phyloP scores from a whole-genome alignment of 2,888 invertebrate genomes.

The Carcina quercana region DNA sequence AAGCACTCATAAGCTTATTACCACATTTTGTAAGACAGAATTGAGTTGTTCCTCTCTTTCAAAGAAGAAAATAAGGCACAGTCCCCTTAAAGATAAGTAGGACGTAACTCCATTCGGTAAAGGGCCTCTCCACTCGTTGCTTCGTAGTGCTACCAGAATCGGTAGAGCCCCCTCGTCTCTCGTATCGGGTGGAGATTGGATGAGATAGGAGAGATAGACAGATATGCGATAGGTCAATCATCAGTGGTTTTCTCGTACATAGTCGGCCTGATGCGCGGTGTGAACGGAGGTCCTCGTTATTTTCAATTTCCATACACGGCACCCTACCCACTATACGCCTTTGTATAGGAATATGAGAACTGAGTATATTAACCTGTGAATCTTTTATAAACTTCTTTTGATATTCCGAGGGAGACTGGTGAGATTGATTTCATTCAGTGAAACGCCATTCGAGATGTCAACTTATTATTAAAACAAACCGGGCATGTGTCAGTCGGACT shows the following conservation, averaged over 20 bases:
- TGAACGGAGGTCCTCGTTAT: slow-evolving; percentile 70
- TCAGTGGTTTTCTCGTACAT: slow-evolving; percentile 47
- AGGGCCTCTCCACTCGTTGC: slow-evolving; percentile 65
- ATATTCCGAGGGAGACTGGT: too few relatives aligned
- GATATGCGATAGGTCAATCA: slow-evolving; percentile 46
- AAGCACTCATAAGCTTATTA: slow-evolving; percentile 43
- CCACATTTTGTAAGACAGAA: slow-evolving; percentile 46
- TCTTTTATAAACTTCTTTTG: slow-evolving; percentile 68
- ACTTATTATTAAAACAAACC: too few relatives aligned
- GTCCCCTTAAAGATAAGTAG: slow-evolving; percentile 70
- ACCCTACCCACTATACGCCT: slow-evolving; percentile 55
- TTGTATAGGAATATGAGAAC: slow-evolving; percentile 54
- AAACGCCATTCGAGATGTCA: too few relatives aligned
- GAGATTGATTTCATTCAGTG: slow-evolving; percentile 55
- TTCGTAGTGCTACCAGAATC: slow-evolving; percentile 52
- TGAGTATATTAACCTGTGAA: slow-evolving; percentile 67
- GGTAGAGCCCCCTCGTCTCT: slow-evolving; percentile 43
- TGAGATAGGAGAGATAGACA: slow-evolving; percentile 47
- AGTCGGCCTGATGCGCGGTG: slow-evolving; percentile 64
- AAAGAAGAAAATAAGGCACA: slow-evolving; percentile 66
- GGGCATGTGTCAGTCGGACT: too few relatives aligned
- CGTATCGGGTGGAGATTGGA: slow-evolving; percentile 43
- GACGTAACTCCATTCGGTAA: slow-evolving; percentile 71
- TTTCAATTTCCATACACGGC: slow-evolving; percentile 73
- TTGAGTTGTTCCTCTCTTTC: slow-evolving; percentile 52